A percentile compares a stretch with the other conserved stretches of the same genome.
Conservation (phyloP, 2,797 vertebrate genomes). For the Eutrigla gurnardus region DNA sequence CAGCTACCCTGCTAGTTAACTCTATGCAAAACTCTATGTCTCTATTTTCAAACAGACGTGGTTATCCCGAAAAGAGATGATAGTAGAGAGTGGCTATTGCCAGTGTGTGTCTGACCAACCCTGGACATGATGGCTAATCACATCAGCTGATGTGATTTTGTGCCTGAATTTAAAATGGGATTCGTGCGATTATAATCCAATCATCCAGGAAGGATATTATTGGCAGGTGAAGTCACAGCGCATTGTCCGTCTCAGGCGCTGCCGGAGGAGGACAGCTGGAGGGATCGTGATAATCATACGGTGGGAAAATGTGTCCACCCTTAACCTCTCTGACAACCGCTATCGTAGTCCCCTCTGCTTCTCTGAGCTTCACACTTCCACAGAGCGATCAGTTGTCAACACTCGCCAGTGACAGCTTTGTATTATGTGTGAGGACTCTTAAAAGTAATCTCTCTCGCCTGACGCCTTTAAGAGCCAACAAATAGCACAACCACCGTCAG, state of each 20-base stretch:
- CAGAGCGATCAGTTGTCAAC: conserved; percentile 64
- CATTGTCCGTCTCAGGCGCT: conserved; percentile 3
- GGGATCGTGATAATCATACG: conserved; percentile 9
- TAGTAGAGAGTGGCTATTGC: too few species aligned
- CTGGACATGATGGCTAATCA: conserved; percentile 2
- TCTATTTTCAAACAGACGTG: background rate
- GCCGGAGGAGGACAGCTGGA: background rate
- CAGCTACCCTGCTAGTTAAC: background rate
- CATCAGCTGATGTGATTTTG: conserved; percentile 9
- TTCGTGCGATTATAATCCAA: conserved; percentile 25
- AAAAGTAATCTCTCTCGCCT: conserved; percentile 56
- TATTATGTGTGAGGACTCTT: conserved; percentile 68
- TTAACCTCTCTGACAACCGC: conserved; percentile 68
- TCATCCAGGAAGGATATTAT: conserved; percentile 9
- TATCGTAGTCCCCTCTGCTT: conserved; percentile 62
- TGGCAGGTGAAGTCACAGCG: conserved; percentile 17
- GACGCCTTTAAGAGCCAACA: conserved; percentile 43
- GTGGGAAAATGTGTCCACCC: conserved; percentile 51
- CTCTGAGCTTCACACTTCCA: conserved; percentile 55
- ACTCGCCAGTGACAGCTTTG: conserved; percentile 51
- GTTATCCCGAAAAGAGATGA: background rate
- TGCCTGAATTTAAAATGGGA: conserved; percentile 4
- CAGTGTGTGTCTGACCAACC: background rate
- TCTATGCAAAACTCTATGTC: background rate
- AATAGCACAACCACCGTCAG: conserved; percentile 37